These are phyloP conservation scores for Aurelia sp. DNA, from an alignment of 30 jellyfish, hydroid and myxozoan species.

Conservation along the genomic window DNA sequence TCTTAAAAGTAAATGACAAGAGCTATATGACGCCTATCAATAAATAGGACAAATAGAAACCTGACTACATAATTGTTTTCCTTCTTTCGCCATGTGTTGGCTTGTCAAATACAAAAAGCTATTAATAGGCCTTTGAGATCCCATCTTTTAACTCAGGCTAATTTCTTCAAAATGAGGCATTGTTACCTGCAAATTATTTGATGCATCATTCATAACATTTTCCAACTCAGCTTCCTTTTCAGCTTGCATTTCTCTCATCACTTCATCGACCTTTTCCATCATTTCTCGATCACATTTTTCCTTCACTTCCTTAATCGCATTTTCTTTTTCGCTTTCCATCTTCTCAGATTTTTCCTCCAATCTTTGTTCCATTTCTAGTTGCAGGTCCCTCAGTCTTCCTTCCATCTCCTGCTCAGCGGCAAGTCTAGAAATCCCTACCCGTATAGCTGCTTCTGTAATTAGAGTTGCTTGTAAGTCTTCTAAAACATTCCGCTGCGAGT, in stretches of 20 bases:
- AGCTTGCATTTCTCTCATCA: slow-evolving; percentile 61
- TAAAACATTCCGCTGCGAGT: slow-evolving; percentile 23
- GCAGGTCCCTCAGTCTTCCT: slow-evolving; percentile 35
- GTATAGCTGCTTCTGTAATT: slow-evolving; percentile 63
- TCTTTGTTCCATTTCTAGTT: slow-evolving; percentile 19
- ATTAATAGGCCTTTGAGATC: too few relatives aligned
- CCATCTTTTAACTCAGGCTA: too few relatives aligned
- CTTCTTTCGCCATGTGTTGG: too few relatives aligned
- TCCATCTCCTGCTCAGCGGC: slow-evolving; percentile 67
- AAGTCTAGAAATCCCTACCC: slow-evolving; percentile 61
- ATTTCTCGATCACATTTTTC: slow-evolving; percentile 38
- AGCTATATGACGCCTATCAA: too few relatives aligned
- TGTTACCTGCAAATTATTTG: slow-evolving; percentile 9
- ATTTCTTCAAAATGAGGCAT: too few relatives aligned
- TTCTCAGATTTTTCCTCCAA: slow-evolving; percentile 23
- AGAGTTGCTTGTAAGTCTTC: slow-evolving; percentile 66
- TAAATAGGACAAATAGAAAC: too few relatives aligned
- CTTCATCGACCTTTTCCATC: slow-evolving; percentile 51
- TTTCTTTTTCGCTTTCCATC: slow-evolving; percentile 23
- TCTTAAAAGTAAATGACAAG: too few relatives aligned
- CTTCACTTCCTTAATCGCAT: slow-evolving; percentile 7
- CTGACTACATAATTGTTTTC: too few relatives aligned
- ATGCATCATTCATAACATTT: slow-evolving; percentile 23
- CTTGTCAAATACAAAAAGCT: too few relatives aligned
- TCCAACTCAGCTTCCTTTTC: slow-evolving; percentile 57